Evolutionary conservation across 2,888 invertebrate species (phyloP), one percentile per base, ranked within the genome.

Genomic region (Caenorhabditis becei): DNA sequence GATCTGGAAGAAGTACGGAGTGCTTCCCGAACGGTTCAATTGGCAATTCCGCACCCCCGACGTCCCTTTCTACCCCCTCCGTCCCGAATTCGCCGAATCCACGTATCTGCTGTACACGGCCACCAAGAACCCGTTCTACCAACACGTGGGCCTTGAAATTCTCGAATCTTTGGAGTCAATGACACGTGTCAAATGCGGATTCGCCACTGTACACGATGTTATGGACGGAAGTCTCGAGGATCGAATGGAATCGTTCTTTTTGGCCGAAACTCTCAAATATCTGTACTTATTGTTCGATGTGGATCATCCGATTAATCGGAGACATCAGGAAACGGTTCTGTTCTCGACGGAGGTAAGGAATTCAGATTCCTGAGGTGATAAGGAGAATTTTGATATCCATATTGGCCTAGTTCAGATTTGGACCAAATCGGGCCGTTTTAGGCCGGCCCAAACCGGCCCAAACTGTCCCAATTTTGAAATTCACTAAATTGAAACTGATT

Each of bases 211-310:
- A 18, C 94, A 94, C 91, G 93, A 93, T 91, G 94, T 94, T 10
- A 88, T 92, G 24, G 93, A 93, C 77, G 94, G 93, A 90, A 92
- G 92, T 77, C 89, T 93, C 47, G 94, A 94, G 90, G 91, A 91
- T 75, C 90, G 94, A 67, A 94, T 94, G 94, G 94, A 94, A 88
- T 93, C 93, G 81, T 94, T 94, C 89, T 94, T 94, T 89, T 91
- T 94, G 8, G 93, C 93, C 83, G 94, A 94, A 91, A 94, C 94
- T 4, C 93, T 93, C 90, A 94, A 94, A 92, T 94, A 94, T 91
- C 91, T 94, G 58, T 94, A 93, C 89, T 89, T 94, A 92, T 94
- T 94, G 54, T 94, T 94, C 91, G 94, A 94, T 91, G 91, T 92
- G 72, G 92, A 93, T 82, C 94, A 94, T 91, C 93, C 93, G 75